Conservation (phyloP, 2,888 invertebrate species). For the Melanargia galathea region DNA sequence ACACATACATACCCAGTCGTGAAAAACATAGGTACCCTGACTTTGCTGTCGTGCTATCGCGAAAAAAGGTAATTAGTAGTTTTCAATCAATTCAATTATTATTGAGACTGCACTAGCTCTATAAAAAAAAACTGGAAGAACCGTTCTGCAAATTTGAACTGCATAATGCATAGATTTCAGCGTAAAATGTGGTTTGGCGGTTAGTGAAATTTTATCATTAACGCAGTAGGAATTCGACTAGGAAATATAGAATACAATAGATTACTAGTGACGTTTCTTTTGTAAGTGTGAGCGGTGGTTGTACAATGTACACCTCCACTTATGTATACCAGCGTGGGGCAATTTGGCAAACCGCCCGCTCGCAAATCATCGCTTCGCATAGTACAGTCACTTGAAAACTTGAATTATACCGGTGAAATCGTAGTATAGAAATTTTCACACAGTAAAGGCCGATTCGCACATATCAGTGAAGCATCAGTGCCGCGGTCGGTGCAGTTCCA, state of each 20-base stretch:
- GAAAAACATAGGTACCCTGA: no score
- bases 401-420: not conserved
- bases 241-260: slow-evolving; percentile 1
- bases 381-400: slow-evolving; percentile 2
- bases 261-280: slow-evolving; percentile 9
- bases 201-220: not conserved
- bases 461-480: no score
- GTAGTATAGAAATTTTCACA: no score
- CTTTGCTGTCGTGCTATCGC: no score
- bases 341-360: slow-evolving; percentile 65
- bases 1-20: no score
- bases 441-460: no score
- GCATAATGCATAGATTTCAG: not conserved
- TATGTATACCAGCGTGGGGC: slow-evolving; percentile 58
- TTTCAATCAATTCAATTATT: no score
- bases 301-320: slow-evolving; percentile 45
- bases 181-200: slow-evolving; percentile 1
- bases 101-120: not conserved
- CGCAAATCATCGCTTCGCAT: slow-evolving; percentile 38
- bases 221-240: not conserved
- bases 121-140: not conserved
- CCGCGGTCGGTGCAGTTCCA: no score
- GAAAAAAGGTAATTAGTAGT: no score
- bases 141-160: not conserved
- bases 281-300: slow-evolving; percentile 41